Conservation (phyloP, 2,113 vertebrate genomes). For the Leucosticte australis region DNA sequence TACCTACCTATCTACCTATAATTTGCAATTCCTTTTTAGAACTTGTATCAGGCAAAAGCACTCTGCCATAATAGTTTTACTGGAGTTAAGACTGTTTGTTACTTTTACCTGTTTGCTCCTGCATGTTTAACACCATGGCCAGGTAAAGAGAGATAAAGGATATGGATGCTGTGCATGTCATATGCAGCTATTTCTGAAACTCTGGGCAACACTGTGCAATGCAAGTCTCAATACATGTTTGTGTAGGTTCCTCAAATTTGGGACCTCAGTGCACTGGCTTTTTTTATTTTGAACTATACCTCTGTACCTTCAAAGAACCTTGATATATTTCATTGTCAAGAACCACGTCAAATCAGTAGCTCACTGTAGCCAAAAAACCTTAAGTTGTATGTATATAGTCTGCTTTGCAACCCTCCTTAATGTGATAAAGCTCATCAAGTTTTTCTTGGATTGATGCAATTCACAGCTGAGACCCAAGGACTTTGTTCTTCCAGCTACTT, state of each 20-base stretch:
- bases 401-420: background rate
- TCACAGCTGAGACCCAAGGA: background rate
- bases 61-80: background rate
- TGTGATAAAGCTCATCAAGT: background rate
- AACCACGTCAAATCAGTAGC: background rate
- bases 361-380: background rate
- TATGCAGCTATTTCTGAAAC: background rate
- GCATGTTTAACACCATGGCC: background rate
- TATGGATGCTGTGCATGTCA: background rate
- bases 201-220: background rate
- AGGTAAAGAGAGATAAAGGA: background rate
- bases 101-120: background rate
- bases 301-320: background rate
- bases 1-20: background rate
- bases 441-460: background rate
- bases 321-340: background rate
- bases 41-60: background rate
- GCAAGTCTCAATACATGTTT: background rate
- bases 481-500: background rate
- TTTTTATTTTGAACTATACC: background rate
- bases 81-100: background rate
- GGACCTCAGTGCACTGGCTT: background rate
- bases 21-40: background rate
- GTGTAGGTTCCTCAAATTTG: background rate
- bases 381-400: background rate